Conservation (phyloP, 2,888 invertebrate species). For the Cheilosia vulpina region DNA sequence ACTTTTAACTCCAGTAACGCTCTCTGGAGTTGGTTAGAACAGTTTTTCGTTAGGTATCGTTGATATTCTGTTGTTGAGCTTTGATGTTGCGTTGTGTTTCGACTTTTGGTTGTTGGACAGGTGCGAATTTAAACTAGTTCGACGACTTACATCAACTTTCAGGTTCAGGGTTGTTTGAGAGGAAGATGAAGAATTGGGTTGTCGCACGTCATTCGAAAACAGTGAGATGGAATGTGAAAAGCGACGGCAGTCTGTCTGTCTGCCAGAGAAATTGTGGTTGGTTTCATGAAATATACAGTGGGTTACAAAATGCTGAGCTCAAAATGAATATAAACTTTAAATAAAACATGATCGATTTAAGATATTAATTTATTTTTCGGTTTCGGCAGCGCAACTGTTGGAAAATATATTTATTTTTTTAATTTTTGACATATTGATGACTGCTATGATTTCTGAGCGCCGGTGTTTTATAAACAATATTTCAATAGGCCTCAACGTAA, state of each 20-base stretch:
- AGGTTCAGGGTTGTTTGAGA: slow-evolving; percentile 46
- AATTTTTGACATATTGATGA: too few species aligned
- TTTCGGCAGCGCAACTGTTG: too few species aligned
- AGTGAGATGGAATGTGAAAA: neutral
- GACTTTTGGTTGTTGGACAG: neutral
- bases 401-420: too few species aligned
- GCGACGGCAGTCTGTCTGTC: slow-evolving; percentile 17
- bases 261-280: neutral
- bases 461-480: too few species aligned
- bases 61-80: slow-evolving; percentile 22
- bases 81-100: slow-evolving; percentile 4
- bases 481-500: too few species aligned
- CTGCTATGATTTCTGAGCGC: too few species aligned
- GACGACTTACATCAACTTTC: neutral
- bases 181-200: slow-evolving; percentile 22
- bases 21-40: slow-evolving; percentile 22
- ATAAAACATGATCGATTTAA: too few species aligned
- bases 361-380: too few species aligned
- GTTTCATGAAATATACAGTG: neutral
- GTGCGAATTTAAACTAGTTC: slow-evolving; percentile 4
- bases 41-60: neutral
- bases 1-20: slow-evolving; percentile 4
- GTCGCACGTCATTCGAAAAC: slow-evolving; percentile 22
- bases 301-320: too few species aligned
- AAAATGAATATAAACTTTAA: too few species aligned